These are phyloP conservation scores for Ceratothoa steindachneri DNA, from an alignment of 2,888 invertebrate species.

Conservation along the genomic window DNA sequence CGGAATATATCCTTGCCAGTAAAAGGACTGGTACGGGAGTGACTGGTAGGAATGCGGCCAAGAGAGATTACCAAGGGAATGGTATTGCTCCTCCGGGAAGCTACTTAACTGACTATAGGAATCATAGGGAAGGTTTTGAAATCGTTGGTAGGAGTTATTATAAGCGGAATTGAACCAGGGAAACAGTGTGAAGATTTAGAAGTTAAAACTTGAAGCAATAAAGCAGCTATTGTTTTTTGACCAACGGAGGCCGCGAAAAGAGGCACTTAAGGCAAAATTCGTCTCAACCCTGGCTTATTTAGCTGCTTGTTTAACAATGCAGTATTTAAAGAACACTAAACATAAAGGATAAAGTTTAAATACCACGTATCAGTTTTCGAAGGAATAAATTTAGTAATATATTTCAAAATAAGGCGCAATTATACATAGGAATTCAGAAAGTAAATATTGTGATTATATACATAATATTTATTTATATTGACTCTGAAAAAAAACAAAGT, in stretches of 20 bases:
- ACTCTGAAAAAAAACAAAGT: too few species aligned
- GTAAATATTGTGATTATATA: too few species aligned
- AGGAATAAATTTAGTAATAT: too few species aligned
- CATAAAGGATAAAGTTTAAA: too few species aligned
- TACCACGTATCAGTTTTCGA: too few species aligned
- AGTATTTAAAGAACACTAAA: too few species aligned
- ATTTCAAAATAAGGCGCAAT: too few species aligned
- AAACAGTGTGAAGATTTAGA: background rate
- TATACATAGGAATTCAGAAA: too few species aligned
- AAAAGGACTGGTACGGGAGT: background rate
- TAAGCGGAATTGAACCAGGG: background rate
- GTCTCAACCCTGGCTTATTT: too few species aligned
- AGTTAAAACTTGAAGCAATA: background rate
- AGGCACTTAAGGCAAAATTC: too few species aligned
- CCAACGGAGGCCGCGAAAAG: background rate
- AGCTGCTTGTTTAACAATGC: too few species aligned
- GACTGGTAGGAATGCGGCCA: background rate
- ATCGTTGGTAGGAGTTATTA: background rate
- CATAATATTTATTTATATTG: too few species aligned
- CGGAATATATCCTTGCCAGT: background rate
- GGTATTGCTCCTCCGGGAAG: background rate
- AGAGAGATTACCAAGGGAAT: background rate
- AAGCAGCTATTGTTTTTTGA: background rate
- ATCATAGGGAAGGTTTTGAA: background rate
- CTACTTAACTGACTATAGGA: background rate